phyloP scores from a whole-genome alignment of 1,140 invertebrate genomes.

The Drosophila insularis region DNA sequence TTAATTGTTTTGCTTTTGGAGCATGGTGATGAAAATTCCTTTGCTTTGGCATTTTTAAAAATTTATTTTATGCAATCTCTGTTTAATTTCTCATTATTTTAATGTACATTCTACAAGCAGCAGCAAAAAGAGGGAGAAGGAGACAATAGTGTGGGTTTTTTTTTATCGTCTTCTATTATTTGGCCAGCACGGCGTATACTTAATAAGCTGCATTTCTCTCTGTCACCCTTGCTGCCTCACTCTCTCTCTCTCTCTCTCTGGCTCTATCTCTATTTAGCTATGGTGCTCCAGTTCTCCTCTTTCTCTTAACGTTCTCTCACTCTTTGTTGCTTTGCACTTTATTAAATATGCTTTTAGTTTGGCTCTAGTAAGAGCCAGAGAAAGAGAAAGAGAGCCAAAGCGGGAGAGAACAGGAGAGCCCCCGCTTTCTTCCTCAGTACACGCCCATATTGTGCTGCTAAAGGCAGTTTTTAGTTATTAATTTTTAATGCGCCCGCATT shows the following conservation, averaged over 20 bases:
- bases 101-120: constrained; percentile 42
- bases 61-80: constrained; percentile 31
- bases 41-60: background rate
- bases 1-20: background rate
- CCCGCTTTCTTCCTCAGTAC: background rate
- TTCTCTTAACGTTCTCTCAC: constrained; percentile 1
- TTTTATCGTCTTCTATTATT: constrained; percentile 32
- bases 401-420: background rate
- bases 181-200: constrained; percentile 46
- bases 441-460: constrained; percentile 28
- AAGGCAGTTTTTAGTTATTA: constrained; percentile 61
- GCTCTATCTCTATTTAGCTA: background rate
- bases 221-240: constrained; percentile 1
- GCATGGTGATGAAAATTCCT: background rate
- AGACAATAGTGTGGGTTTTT: background rate
- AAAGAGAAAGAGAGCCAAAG: background rate
- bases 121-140: too few species aligned
- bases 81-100: constrained; percentile 56
- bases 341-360: constrained; percentile 61
- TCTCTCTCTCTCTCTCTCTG: constrained; percentile 3
- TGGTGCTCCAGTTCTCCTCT: background rate
- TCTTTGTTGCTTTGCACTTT: constrained; percentile 41
- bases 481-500: constrained; percentile 59
- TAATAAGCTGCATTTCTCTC: constrained; percentile 45
- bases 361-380: constrained; percentile 19